phyloP scores from a whole-genome alignment of 2,888 invertebrate genomes.

The Ethmia dodecea region DNA sequence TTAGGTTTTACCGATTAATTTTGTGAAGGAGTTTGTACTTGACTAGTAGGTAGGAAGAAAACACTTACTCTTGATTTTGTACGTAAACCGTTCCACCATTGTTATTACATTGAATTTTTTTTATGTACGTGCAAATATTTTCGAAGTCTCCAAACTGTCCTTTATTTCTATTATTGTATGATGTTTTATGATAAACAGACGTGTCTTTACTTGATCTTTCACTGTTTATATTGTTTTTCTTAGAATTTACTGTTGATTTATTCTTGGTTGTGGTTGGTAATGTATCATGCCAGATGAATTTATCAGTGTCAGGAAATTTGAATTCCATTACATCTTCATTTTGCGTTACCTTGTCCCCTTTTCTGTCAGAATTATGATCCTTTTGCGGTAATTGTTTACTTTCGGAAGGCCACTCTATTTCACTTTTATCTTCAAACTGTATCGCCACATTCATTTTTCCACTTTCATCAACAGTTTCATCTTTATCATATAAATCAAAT shows the following conservation, averaged over 20 bases:
- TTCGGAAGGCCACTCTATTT: conserved; percentile 23
- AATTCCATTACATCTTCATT: conserved; percentile 32
- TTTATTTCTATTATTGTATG: too few species aligned
- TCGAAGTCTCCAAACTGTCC: conserved; percentile 33
- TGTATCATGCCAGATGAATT: conserved; percentile 13
- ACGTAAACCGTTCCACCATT: conserved; percentile 40
- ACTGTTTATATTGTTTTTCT: conserved; percentile 4
- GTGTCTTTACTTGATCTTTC: background rate
- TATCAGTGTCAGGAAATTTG: conserved; percentile 33
- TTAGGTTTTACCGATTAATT: too few species aligned
- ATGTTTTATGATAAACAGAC: background rate
- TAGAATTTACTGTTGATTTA: conserved; percentile 3
- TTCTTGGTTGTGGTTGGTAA: conserved; percentile 8
- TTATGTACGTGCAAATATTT: conserved; percentile 48
- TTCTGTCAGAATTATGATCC: background rate
- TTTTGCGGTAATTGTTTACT: conserved; percentile 5
- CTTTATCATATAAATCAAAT: background rate
- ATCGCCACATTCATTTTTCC: conserved; percentile 16
- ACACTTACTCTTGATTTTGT: conserved; percentile 23
- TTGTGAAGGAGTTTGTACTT: too few species aligned
- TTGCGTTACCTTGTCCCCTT: background rate
- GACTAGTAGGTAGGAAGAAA: background rate
- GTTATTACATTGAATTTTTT: conserved; percentile 37
- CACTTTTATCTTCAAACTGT: conserved; percentile 23
- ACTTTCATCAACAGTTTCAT: conserved; percentile 3